Percentiles rank a stretch among this genome's conserved stretches.
These are phyloP conservation scores for Salminus brasiliensis DNA, from an alignment of 2,113 vertebrate species.

Conservation along the genomic window DNA sequence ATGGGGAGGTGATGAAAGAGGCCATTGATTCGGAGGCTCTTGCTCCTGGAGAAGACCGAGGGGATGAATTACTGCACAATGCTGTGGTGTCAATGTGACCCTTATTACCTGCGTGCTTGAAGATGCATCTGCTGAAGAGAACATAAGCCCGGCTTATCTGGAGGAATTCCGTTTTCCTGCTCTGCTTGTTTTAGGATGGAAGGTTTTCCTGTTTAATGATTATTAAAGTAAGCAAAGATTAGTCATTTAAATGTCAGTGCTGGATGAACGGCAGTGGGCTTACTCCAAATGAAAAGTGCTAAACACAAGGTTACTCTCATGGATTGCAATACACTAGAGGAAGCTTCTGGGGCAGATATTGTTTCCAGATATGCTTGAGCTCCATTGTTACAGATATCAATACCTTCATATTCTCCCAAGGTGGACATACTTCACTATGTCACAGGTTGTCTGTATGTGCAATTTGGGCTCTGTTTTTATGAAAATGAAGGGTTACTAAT, in stretches of 20 bases:
- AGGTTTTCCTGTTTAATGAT: neutral
- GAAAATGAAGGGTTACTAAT: too few relatives aligned
- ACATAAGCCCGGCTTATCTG: neutral
- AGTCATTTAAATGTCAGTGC: neutral
- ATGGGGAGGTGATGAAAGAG: constrained; percentile 45
- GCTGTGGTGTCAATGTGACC: constrained; percentile 11
- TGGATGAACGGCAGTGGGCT: too few relatives aligned
- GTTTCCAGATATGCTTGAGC: too few relatives aligned
- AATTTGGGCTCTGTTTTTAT: too few relatives aligned
- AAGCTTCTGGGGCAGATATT: too few relatives aligned
- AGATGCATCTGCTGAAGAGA: neutral
- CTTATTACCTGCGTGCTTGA: constrained; percentile 15
- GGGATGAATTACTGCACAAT: constrained; percentile 25
- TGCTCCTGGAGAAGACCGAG: constrained; percentile 6
- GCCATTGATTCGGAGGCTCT: constrained; percentile 37
- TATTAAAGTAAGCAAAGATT: neutral
- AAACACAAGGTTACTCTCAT: too few relatives aligned
- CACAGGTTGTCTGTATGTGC: too few relatives aligned
- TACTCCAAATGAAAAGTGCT: too few relatives aligned
- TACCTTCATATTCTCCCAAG: too few relatives aligned
- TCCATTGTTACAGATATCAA: too few relatives aligned
- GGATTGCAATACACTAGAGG: too few relatives aligned
- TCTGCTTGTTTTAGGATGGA: neutral
- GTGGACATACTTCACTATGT: too few relatives aligned
- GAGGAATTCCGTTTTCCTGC: neutral